Percentiles rank a stretch among this genome's conserved stretches.
Evolutionary conservation across 2,797 vertebrate genomes (phyloP).

Genomic region (Pogonophryne albipinna): DNA sequence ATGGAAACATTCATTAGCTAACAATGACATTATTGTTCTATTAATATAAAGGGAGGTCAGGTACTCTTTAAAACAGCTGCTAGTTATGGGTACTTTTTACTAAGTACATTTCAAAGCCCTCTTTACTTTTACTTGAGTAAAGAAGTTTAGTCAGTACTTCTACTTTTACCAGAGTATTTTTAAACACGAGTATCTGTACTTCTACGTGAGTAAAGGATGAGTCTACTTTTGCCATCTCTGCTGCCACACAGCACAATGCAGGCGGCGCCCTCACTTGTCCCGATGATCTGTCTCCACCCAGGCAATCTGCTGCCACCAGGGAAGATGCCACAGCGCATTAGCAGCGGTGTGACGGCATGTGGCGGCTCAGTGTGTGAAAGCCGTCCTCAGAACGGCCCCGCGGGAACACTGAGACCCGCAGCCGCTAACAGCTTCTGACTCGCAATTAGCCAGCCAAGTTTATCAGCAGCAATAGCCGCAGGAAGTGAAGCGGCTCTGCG

Average conservation of each 20-base stretch:
- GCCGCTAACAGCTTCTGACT: constrained; percentile 84
- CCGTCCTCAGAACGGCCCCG: constrained; percentile 62
- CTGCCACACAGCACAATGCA: not conserved
- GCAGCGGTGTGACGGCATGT: constrained; percentile 59
- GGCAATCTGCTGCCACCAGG: constrained; percentile 76
- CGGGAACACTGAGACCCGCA: constrained; percentile 72
- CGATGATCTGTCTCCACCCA: constrained; percentile 68
- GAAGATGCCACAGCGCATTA: constrained; percentile 80
- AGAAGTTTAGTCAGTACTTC: no score
- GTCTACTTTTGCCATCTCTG: no score
- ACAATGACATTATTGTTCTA: no score
- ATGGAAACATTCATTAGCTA: no score
- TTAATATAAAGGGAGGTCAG: no score
- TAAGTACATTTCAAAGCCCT: no score
- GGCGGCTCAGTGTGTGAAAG: constrained; percentile 68
- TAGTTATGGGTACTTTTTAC: no score
- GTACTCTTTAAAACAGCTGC: no score
- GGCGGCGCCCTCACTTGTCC: constrained; percentile 50
- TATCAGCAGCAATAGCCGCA: constrained; percentile 75
- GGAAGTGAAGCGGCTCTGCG: constrained; percentile 57
- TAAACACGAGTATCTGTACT: no score
- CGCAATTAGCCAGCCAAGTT: constrained; percentile 82
- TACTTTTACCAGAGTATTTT: no score
- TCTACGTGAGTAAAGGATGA: no score
- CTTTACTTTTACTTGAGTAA: no score